Base-by-base conservation (phyloP, 64 coral and sea anemone genomes). In the Actinia tenebrosa region DNA sequence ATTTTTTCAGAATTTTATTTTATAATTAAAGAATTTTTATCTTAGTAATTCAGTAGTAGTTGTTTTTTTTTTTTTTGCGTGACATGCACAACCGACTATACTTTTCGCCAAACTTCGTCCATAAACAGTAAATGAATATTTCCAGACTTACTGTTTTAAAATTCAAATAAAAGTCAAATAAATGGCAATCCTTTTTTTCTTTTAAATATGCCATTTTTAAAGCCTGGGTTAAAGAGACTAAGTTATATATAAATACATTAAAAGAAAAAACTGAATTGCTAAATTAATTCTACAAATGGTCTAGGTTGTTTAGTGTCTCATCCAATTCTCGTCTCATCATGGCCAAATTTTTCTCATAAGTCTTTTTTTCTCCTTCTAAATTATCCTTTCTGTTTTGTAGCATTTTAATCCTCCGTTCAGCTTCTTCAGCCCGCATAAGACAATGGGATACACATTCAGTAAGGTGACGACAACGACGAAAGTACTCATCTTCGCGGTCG, bases 401-500 rank as follows among this genome's bases (percentile, higher is more conserved):
- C 18, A 69, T 82, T 87, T 43, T 86, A 45, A 82, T 44, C 14
- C 64, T 87, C 54, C 90, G 83, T 14, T 92, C 85, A 0, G 84
- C 86, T 15, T 78, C 78, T 53, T 92, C 90, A 19, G 26, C 86
- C 16, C 90, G 77, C 26, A 92, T 87, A 71, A 82, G 71, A 26
- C 54, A 47, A 59, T 87, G 81, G 3, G 69, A 45, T 17, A 86
- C 68, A 47, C 64, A 7, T 16, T 87, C 71, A 14, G 52, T 80
- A 43, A 92, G 60, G n/a, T 87, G 69, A 7, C 90, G 84, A 27
- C 84, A 85, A 3, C 71, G 47, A 30, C 86, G 86, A 23, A 82
- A 79, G 18, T 30, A 87, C 5, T 79, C 60, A 4, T 92, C 90
- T 17, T 87, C 90, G 16, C 86, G 84, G 69, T 92, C 90, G 20